phyloP scores from a whole-genome alignment of 2,888 invertebrate genomes.

The Zaprionus bogoriensis region DNA sequence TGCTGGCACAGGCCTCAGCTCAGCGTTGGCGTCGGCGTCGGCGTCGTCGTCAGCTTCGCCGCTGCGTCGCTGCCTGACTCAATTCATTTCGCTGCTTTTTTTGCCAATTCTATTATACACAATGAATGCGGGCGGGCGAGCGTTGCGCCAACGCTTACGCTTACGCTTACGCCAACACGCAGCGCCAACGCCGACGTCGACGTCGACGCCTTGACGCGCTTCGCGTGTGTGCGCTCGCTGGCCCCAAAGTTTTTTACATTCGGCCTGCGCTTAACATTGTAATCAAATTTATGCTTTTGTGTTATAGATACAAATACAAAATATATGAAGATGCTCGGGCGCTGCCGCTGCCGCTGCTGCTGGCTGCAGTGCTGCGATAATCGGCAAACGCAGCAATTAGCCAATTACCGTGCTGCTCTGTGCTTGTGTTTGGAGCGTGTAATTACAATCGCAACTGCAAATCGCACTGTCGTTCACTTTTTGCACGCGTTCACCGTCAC shows the following conservation, averaged over 20 bases:
- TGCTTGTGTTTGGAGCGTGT: too few species aligned
- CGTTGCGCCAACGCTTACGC: conserved; percentile 31
- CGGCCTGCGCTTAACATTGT: conserved; percentile 53
- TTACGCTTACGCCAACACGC: conserved; percentile 50
- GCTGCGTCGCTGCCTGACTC: conserved; percentile 40
- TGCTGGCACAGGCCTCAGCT: conserved; percentile 38
- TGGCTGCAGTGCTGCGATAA: not conserved
- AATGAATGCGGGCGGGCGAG: conserved; percentile 59
- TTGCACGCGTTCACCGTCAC: conserved; percentile 35
- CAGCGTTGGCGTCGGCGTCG: conserved; percentile 10
- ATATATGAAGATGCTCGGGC: not conserved
- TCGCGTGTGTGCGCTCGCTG: conserved; percentile 34
- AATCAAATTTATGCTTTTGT: conserved; percentile 56
- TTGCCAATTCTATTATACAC: conserved; percentile 73
- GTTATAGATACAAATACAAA: conserved; percentile 50
- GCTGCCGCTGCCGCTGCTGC: not conserved
- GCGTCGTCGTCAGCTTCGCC: conserved; percentile 10
- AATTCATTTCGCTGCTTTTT: conserved; percentile 47
- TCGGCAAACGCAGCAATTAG: conserved; percentile 2
- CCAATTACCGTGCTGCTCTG: too few species aligned
- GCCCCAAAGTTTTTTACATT: conserved; percentile 40
- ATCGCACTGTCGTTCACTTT: conserved; percentile 12
- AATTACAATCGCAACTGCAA: conserved; percentile 2
- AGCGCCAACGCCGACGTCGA: conserved; percentile 27
- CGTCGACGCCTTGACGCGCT: conserved; percentile 59